These are phyloP conservation scores for Bovichtus variegatus DNA, from an alignment of 2,797 vertebrate species.

Conservation along the genomic window DNA sequence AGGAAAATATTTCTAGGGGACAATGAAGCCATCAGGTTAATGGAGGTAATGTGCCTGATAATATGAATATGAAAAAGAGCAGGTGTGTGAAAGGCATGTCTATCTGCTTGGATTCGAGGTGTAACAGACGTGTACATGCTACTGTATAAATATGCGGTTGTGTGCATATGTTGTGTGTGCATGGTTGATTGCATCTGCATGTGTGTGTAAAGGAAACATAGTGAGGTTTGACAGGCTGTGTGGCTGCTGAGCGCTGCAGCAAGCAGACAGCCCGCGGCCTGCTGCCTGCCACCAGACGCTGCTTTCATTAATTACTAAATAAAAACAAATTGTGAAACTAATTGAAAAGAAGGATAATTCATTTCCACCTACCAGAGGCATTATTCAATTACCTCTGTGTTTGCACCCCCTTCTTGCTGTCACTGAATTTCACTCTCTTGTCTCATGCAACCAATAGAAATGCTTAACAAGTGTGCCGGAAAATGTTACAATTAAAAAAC, in stretches of 20 bases:
- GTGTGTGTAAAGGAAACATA: conserved; percentile 69
- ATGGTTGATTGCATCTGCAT: conserved; percentile 64
- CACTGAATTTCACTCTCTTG: conserved; percentile 67
- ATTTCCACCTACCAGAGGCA: conserved; percentile 86
- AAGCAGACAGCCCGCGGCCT: conserved; percentile 73
- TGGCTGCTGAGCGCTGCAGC: conserved; percentile 56
- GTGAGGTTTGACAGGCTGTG: conserved; percentile 66
- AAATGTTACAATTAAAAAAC: conserved; percentile 53
- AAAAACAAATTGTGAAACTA: conserved; percentile 90
- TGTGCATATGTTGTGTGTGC: conserved; percentile 48
- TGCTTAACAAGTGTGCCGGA: conserved; percentile 54
- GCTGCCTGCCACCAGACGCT: conserved; percentile 80
- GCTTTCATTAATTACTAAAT: conserved; percentile 90
- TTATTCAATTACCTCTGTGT: conserved; percentile 85
- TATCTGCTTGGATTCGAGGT: conserved; percentile 32
- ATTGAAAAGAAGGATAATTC: conserved; percentile 88
- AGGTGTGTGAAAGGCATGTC: conserved; percentile 38
- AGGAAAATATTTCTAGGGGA: conserved; percentile 64
- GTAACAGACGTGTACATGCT: conserved; percentile 31
- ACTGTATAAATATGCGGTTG: conserved; percentile 44
- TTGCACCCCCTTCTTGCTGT: conserved; percentile 61
- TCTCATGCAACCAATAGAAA: conserved; percentile 58
- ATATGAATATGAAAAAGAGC: conserved; percentile 53
- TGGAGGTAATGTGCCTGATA: conserved; percentile 59
- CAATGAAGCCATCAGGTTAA: conserved; percentile 74